phyloP scores from a whole-genome alignment of 2,113 vertebrate genomes.

The Lagenorhynchus albirostris region DNA sequence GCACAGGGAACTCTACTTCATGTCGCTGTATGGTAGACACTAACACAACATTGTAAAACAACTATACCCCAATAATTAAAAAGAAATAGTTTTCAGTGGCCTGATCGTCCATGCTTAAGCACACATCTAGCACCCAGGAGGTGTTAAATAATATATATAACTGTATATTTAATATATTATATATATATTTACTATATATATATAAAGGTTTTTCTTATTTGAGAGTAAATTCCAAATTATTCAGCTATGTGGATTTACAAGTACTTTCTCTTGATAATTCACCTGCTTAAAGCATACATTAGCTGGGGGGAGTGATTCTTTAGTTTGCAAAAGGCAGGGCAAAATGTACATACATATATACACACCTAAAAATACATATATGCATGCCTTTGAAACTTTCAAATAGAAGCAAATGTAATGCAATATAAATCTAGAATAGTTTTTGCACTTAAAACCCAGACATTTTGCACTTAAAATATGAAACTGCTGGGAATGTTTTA shows the following conservation, averaged over 20 bases:
- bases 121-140: neutral
- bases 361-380: neutral
- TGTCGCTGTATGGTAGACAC: too few species aligned
- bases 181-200: neutral
- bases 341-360: neutral
- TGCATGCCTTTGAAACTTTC: neutral
- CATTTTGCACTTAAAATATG: neutral
- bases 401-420: constrained; percentile 1
- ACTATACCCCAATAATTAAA: neutral
- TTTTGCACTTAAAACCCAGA: neutral
- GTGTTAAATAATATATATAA: neutral
- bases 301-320: neutral
- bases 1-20: too few species aligned
- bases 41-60: too few species aligned
- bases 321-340: neutral
- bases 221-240: constrained; percentile 12
- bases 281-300: neutral
- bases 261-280: neutral
- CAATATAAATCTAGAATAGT: neutral
- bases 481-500: neutral
- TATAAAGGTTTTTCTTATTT: neutral
- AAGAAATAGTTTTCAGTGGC: neutral
- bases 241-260: neutral
- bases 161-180: neutral
- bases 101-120: neutral